These are phyloP conservation scores for Coelopa frigida DNA, from an alignment of 1,140 invertebrate species.

Conservation along the genomic window DNA sequence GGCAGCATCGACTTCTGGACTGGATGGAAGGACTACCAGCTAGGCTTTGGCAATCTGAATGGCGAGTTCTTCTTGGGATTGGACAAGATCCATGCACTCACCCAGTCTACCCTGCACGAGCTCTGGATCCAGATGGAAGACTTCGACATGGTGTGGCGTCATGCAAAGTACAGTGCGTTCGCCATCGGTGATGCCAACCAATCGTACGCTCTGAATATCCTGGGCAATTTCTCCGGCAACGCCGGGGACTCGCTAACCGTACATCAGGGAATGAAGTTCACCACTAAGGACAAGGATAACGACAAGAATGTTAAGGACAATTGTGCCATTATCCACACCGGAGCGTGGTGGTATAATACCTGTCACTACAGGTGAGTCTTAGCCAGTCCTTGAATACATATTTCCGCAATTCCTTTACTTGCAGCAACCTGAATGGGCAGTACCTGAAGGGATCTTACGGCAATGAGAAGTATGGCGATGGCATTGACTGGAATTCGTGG, in stretches of 20 bases:
- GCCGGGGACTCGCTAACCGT: constrained; percentile 58
- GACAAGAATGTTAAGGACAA: constrained; percentile 55
- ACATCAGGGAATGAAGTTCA: constrained; percentile 62
- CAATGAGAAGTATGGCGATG: constrained; percentile 6
- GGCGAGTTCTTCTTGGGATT: constrained; percentile 55
- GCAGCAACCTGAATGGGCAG: constrained; percentile 18
- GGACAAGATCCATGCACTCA: constrained; percentile 49
- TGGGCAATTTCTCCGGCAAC: constrained; percentile 57
- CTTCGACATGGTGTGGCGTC: constrained; percentile 46
- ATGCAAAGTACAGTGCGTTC: constrained; percentile 56
- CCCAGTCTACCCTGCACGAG: constrained; percentile 51
- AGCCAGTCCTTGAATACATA: neutral
- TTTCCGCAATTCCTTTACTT: neutral
- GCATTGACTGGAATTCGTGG: constrained; percentile 18
- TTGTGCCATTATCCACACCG: constrained; percentile 56
- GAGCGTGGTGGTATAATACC: constrained; percentile 58
- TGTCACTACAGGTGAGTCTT: constrained; percentile 22
- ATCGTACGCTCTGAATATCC: constrained; percentile 53
- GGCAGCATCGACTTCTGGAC: constrained; percentile 53
- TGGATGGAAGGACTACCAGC: constrained; percentile 53
- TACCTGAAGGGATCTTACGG: neutral
- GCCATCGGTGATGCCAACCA: constrained; percentile 55
- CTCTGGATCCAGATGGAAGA: constrained; percentile 56
- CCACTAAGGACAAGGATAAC: constrained; percentile 61
- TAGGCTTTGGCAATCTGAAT: constrained; percentile 54